Evolutionary conservation across 2,888 invertebrate genomes (phyloP).

Genomic region (Villa cingulata): DNA sequence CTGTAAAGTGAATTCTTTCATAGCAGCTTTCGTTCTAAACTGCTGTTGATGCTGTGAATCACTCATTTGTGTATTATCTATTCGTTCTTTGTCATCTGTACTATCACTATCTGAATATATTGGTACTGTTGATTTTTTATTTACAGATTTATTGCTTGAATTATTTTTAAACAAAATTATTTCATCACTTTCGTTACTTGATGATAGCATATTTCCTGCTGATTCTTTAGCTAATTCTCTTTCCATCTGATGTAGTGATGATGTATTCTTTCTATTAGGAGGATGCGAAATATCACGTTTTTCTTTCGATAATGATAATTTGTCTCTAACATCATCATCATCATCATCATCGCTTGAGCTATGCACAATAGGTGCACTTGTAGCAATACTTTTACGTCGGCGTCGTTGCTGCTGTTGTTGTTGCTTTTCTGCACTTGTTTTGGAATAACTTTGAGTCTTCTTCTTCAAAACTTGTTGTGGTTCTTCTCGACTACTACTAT

Average conservation of each 20-base stretch:
- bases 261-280: conserved; percentile 32
- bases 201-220: conserved; percentile 46
- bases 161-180: conserved; percentile 44
- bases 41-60: conserved; percentile 53
- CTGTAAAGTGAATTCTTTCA: conserved; percentile 62
- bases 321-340: neutral
- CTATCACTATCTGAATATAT: conserved; percentile 72
- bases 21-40: conserved; percentile 68
- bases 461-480: conserved; percentile 5
- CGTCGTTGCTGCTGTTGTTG: conserved; percentile 10
- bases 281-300: too few relatives aligned
- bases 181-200: conserved; percentile 77
- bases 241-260: conserved; percentile 57
- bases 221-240: conserved; percentile 51
- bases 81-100: conserved; percentile 32
- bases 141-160: conserved; percentile 18
- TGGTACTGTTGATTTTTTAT: conserved; percentile 48
- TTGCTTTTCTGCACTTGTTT: conserved; percentile 3
- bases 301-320: too few relatives aligned
- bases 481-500: conserved; percentile 2
- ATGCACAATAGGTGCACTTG: conserved; percentile 28
- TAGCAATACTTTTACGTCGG: conserved; percentile 12
- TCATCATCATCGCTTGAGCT: conserved; percentile 51
- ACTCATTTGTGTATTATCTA: conserved; percentile 47
- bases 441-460: conserved; percentile 11